Conservation (phyloP, 2,888 invertebrate species). For the Ectropis crepuscularia region DNA sequence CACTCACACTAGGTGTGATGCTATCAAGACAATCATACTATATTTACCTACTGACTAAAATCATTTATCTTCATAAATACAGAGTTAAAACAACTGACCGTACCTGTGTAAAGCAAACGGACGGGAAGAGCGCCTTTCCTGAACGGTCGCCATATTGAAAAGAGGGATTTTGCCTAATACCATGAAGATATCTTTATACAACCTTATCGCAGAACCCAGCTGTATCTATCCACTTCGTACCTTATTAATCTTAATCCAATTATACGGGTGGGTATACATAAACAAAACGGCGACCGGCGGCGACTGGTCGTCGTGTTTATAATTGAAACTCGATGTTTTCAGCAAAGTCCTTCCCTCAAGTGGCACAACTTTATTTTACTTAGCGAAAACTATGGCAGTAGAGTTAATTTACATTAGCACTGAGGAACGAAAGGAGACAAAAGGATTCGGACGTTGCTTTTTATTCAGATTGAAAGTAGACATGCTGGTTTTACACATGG, state of each 20-base stretch:
- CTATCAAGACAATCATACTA: no score
- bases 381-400: conserved; percentile 19
- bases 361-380: conserved; percentile 28
- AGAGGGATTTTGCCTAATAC: conserved; percentile 23
- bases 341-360: conserved; percentile 21
- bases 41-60: no score
- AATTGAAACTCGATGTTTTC: conserved; percentile 33
- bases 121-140: conserved; percentile 9
- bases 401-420: conserved; percentile 24
- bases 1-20: no score
- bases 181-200: conserved; percentile 26
- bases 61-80: not conserved
- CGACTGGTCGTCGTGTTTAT: conserved; percentile 25
- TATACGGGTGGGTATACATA: conserved; percentile 34
- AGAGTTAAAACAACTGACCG: not conserved
- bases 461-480: no score
- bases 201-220: conserved; percentile 29
- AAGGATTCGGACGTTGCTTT: not conserved
- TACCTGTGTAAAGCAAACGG: not conserved
- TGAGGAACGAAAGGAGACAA: conserved; percentile 1
- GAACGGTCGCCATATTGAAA: conserved; percentile 23
- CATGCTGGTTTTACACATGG: no score
- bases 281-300: conserved; percentile 29
- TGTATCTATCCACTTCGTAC: conserved; percentile 32
- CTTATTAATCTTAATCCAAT: conserved; percentile 37